phyloP scores from a whole-genome alignment of 2,888 invertebrate species.

The Apamea epomidion region DNA sequence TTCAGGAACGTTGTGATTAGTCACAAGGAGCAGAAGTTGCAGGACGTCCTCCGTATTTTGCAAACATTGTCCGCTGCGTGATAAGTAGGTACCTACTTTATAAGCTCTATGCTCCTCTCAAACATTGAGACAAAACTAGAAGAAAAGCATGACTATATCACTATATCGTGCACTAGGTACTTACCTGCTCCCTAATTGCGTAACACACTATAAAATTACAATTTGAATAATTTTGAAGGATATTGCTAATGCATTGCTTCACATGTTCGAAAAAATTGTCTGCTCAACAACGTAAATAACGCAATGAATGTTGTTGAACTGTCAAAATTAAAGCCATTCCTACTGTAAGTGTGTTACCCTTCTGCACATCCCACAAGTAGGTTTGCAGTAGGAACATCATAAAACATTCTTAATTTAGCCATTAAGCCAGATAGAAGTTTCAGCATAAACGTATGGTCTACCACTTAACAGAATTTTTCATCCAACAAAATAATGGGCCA shows the following conservation, averaged over 20 bases:
- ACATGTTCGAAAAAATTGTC: not conserved
- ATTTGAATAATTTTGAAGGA: not conserved
- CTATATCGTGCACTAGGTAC: not conserved
- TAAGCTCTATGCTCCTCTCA: not conserved
- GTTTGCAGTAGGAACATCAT: not conserved
- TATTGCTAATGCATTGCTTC: not conserved
- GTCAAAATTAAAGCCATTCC: not conserved
- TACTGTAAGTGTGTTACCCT: not conserved
- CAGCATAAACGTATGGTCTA: not conserved
- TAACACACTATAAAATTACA: not conserved
- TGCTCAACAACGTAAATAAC: not conserved
- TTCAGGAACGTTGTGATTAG: constrained; percentile 11
- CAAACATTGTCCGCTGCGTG: not conserved
- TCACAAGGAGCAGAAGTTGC: not conserved
- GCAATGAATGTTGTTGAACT: not conserved
- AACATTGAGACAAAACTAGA: not conserved
- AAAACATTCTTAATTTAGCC: not conserved
- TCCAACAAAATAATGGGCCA: not conserved
- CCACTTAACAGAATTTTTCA: not conserved
- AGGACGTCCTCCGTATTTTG: not conserved
- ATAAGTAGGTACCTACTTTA: not conserved
- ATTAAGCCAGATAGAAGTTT: no score
- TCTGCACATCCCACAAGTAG: not conserved
- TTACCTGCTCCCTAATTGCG: no score
- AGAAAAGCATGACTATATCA: not conserved